Conservation (phyloP, 2,797 vertebrate genomes). For the Karalla daura region DNA sequence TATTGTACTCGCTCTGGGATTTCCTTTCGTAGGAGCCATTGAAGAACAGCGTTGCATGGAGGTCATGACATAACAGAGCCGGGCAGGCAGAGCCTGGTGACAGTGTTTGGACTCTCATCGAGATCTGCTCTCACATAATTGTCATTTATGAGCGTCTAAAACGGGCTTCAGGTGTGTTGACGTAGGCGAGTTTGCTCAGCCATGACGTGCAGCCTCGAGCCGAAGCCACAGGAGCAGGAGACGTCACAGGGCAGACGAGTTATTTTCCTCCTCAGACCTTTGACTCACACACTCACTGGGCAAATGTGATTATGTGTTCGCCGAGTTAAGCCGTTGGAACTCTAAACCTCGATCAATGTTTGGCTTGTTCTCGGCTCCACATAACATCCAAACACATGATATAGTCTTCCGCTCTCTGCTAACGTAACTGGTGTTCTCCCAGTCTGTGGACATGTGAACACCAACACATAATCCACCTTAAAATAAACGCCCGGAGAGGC, state of each 20-base stretch:
- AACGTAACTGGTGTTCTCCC: not conserved
- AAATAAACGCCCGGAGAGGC: conserved; percentile 6
- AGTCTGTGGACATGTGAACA: not conserved
- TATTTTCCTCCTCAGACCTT: conserved; percentile 33
- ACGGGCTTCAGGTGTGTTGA: conserved; percentile 28
- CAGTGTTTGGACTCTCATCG: not conserved
- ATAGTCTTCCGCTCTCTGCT: not conserved
- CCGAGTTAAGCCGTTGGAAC: conserved; percentile 31
- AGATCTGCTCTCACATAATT: not conserved
- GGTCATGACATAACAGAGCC: not conserved
- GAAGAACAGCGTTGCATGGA: not conserved
- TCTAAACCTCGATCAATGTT: conserved; percentile 33
- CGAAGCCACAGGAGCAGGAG: conserved; percentile 21
- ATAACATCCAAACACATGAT: not conserved
- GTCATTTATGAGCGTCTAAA: conserved; percentile 1
- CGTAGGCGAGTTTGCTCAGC: conserved; percentile 22
- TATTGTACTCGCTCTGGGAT: not conserved
- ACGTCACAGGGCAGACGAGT: conserved; percentile 12
- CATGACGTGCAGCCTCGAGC: conserved; percentile 31
- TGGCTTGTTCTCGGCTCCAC: conserved; percentile 21
- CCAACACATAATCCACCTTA: not conserved
- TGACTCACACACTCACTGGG: conserved; percentile 27
- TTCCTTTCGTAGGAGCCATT: not conserved
- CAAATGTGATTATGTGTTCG: conserved; percentile 35
- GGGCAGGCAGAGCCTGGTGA: not conserved